These are phyloP conservation scores for Diplazon laetatorius DNA, from an alignment of 2,888 invertebrate species.

Conservation along the genomic window DNA sequence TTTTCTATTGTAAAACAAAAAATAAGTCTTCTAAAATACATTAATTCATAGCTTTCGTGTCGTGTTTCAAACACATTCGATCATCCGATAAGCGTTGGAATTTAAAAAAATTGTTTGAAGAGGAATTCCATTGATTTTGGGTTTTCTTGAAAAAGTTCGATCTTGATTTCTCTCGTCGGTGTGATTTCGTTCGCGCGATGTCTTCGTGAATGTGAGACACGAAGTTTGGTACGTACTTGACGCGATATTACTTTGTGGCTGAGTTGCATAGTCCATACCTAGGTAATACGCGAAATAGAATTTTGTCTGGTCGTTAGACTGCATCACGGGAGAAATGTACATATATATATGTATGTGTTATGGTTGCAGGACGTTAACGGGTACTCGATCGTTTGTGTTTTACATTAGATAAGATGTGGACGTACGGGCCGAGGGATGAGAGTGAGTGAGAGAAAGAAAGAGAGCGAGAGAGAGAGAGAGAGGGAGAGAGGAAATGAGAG, in stretches of 20 bases:
- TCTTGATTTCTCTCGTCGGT: not conserved
- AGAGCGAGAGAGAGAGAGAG: not conserved
- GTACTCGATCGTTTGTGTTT: constrained; percentile 7
- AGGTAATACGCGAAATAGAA: not conserved
- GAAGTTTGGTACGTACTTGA: constrained; percentile 5
- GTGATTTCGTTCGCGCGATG: not conserved
- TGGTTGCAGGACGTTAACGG: constrained; percentile 17
- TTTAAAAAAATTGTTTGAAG: too few species aligned
- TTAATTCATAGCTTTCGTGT: too few species aligned
- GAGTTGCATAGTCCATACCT: not conserved
- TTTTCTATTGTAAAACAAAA: too few species aligned
- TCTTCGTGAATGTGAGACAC: not conserved
- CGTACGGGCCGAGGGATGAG: too few species aligned
- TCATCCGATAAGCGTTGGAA: too few species aligned
- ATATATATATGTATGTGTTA: not conserved
- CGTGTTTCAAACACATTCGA: too few species aligned
- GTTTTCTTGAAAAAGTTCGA: not conserved
- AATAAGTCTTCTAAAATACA: too few species aligned
- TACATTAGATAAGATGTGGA: constrained; percentile 3
- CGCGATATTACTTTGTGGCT: not conserved
- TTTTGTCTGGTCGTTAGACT: not conserved
- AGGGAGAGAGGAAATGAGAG: constrained; percentile 17
- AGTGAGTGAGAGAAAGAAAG: too few species aligned
- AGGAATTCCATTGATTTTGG: too few species aligned
- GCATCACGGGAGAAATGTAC: not conserved